phyloP scores from a whole-genome alignment of 2,797 vertebrate species.

The Sebastes vulpes region DNA sequence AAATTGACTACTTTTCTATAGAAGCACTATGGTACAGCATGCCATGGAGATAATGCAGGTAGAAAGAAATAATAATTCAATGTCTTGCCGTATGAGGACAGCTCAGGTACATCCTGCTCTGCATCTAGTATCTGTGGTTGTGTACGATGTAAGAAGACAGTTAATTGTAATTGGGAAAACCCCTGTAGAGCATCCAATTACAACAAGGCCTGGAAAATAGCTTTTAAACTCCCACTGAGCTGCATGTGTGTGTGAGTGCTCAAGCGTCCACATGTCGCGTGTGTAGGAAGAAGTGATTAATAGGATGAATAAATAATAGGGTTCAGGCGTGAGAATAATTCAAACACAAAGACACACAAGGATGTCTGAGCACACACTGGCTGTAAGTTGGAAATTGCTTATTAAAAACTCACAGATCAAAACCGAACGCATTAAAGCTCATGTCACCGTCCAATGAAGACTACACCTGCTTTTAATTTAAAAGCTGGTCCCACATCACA shows the following conservation, averaged over 20 bases:
- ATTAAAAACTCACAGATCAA: slow-evolving; percentile 19
- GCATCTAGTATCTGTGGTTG: background rate
- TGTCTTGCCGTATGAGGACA: background rate
- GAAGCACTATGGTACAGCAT: background rate
- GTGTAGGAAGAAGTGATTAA: slow-evolving; percentile 38
- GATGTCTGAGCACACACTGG: background rate
- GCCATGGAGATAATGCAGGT: background rate
- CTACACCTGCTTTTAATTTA: background rate
- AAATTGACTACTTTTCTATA: background rate
- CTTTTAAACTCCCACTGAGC: slow-evolving; percentile 55
- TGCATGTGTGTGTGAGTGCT: background rate
- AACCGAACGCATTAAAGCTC: background rate
- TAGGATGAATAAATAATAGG: slow-evolving; percentile 41
- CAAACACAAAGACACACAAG: background rate
- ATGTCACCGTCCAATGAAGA: background rate
- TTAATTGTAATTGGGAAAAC: slow-evolving; percentile 53
- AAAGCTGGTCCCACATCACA: background rate
- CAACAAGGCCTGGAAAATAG: slow-evolving; percentile 39
- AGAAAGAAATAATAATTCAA: background rate
- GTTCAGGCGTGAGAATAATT: slow-evolving; percentile 12
- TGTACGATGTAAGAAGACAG: background rate
- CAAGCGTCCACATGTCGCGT: background rate
- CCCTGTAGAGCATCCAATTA: slow-evolving; percentile 54
- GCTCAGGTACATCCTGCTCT: slow-evolving; percentile 1
- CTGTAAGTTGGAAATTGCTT: slow-evolving; percentile 14